phyloP scores from a whole-genome alignment of 2,113 vertebrate genomes.

The Sorex araneus region DNA sequence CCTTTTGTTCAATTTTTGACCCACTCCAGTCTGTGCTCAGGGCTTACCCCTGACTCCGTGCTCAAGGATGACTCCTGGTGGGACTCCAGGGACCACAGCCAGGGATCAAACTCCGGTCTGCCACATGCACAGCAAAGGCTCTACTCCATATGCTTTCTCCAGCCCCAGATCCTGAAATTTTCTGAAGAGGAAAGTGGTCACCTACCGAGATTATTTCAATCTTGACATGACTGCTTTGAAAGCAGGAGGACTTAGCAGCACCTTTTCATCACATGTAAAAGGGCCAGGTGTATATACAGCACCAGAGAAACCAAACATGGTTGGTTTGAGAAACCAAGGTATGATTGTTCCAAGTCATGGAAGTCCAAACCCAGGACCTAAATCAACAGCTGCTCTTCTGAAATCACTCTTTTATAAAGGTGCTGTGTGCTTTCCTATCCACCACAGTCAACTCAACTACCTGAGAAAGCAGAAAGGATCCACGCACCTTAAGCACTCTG shows the following conservation, averaged over 20 bases:
- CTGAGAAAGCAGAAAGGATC: not conserved
- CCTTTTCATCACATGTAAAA: not conserved
- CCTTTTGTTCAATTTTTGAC: too few relatives aligned
- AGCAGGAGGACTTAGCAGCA: accelerated
- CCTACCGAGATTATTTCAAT: not conserved
- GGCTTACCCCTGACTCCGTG: too few relatives aligned
- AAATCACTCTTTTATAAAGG: not conserved
- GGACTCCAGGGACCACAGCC: too few relatives aligned
- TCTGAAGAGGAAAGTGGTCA: not conserved
- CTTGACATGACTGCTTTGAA: accelerated
- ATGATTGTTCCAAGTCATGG: not conserved
- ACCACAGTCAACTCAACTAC: not conserved
- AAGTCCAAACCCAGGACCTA: not conserved
- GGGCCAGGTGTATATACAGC: not conserved
- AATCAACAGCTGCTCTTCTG: not conserved
- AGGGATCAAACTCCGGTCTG: too few relatives aligned
- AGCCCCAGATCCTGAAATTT: not conserved
- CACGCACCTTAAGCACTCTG: not conserved
- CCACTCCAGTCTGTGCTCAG: too few relatives aligned
- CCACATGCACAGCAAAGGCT: too few relatives aligned
- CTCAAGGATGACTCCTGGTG: too few relatives aligned
- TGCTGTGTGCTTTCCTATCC: not conserved
- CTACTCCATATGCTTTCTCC: too few relatives aligned
- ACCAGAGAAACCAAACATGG: not conserved
- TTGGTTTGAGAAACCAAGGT: not conserved